These are phyloP conservation scores for Myathropa florea DNA, from an alignment of 2,888 invertebrate species.

Conservation along the genomic window DNA sequence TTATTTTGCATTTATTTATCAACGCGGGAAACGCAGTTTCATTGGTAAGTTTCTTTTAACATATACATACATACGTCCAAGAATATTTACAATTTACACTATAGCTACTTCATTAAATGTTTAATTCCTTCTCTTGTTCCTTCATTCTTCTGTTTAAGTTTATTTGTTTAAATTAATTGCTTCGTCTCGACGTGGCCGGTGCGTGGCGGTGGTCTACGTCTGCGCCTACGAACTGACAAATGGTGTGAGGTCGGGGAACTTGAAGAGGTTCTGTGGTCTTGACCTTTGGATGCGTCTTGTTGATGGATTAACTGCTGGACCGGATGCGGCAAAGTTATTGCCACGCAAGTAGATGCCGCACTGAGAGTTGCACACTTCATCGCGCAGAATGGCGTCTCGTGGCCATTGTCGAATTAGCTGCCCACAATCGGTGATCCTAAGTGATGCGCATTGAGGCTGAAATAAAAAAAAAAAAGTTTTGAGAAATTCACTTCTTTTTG, in stretches of 20 bases:
- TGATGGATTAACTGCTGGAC: conserved; percentile 75
- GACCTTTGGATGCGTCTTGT: conserved; percentile 79
- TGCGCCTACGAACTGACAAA: conserved; percentile 75
- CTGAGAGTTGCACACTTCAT: conserved; percentile 95
- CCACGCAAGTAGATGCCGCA: conserved; percentile 88
- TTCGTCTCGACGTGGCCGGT: not conserved
- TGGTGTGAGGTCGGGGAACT: conserved; percentile 89
- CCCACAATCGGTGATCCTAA: conserved; percentile 92
- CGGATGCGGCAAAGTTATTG: conserved; percentile 77
- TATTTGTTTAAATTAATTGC: conserved; percentile 17
- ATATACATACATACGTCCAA: conserved; percentile 44
- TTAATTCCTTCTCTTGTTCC: not conserved
- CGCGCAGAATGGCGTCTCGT: conserved; percentile 89
- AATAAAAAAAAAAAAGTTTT: conserved; percentile 77
- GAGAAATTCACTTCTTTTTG: no score
- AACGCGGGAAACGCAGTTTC: conserved; percentile 52
- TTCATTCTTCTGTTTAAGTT: not conserved
- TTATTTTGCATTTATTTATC: conserved; percentile 40
- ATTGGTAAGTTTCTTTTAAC: conserved; percentile 37
- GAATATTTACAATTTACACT: conserved; percentile 66
- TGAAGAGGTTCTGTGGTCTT: conserved; percentile 82
- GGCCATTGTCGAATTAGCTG: conserved; percentile 92
- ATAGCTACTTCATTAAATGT: conserved; percentile 40
- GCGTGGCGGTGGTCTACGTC: not conserved
- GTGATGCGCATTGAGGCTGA: conserved; percentile 93